Conservation (phyloP, 2,888 invertebrate genomes). For the Drepanosiphum platanoidis region DNA sequence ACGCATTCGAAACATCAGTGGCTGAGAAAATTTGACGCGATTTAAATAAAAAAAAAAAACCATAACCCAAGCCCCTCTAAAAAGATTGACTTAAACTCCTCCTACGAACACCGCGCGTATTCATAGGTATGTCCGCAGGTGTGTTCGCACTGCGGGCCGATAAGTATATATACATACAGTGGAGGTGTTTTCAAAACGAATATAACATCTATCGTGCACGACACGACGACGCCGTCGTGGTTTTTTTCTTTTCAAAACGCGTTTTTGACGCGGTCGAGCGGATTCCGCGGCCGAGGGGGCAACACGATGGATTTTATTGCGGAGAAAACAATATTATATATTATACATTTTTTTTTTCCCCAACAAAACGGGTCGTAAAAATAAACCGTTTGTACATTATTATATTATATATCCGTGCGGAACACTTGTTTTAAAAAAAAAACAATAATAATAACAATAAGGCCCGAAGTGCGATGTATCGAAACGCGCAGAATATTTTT, state of each 20-base stretch:
- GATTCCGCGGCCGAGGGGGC: background rate
- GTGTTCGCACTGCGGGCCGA: background rate
- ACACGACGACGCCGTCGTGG: background rate
- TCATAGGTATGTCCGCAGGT: background rate
- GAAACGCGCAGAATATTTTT: background rate
- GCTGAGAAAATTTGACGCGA: too few species aligned
- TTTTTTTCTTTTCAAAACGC: background rate
- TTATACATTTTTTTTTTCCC: background rate
- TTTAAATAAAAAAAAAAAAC: too few species aligned
- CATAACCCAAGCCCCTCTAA: too few species aligned
- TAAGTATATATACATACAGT: background rate
- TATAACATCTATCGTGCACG: background rate
- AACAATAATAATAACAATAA: background rate
- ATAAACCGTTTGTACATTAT: background rate
- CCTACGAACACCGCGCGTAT: too few species aligned
- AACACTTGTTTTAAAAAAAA: background rate
- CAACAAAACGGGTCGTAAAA: slow-evolving; percentile 19
- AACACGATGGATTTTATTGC: slow-evolving; percentile 24
- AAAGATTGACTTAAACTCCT: too few species aligned
- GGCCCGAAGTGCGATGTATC: background rate
- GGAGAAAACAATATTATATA: slow-evolving; percentile 8
- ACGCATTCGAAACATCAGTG: too few species aligned
- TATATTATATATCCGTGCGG: background rate
- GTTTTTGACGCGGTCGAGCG: background rate
- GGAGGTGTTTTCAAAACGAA: background rate